phyloP scores from a whole-genome alignment of 2,113 vertebrate genomes.

The Tachysurus fulvidraco region DNA sequence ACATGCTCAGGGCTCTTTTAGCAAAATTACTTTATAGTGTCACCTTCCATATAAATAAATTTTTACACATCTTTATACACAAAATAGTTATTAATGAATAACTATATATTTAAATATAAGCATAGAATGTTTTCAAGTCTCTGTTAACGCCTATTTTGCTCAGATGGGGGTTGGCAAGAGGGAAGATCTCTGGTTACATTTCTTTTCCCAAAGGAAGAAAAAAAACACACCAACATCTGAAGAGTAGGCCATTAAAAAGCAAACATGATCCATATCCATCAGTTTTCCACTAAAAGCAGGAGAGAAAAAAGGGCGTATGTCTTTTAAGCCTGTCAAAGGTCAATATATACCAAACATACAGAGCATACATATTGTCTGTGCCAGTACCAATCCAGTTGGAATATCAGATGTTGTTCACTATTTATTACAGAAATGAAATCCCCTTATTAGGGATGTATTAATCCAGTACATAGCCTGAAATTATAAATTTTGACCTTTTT shows the following conservation, averaged over 20 bases:
- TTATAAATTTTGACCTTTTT: background rate
- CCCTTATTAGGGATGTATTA: background rate
- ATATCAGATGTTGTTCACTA: background rate
- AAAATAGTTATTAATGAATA: background rate
- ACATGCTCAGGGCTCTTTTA: background rate
- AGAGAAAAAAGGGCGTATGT: conserved; percentile 36
- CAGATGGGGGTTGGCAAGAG: conserved; percentile 34
- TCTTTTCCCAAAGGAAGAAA: conserved; percentile 62
- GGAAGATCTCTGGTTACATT: conserved; percentile 63
- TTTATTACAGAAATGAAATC: background rate
- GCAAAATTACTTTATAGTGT: background rate
- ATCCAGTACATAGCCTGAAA: background rate
- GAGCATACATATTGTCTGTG: background rate
- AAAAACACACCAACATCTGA: conserved; percentile 50
- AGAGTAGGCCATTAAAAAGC: conserved; percentile 64
- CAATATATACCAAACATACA: background rate
- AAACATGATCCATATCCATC: conserved; percentile 72
- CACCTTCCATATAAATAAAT: background rate
- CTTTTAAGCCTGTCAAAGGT: conserved; percentile 11
- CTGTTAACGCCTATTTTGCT: conserved; percentile 38
- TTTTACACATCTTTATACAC: background rate
- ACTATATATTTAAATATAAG: background rate
- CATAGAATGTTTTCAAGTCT: background rate
- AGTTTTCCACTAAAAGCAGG: conserved; percentile 64
- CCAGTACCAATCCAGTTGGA: background rate